Conservation (phyloP, 2,888 invertebrate species). For the Melikaiella ostensackeni region DNA sequence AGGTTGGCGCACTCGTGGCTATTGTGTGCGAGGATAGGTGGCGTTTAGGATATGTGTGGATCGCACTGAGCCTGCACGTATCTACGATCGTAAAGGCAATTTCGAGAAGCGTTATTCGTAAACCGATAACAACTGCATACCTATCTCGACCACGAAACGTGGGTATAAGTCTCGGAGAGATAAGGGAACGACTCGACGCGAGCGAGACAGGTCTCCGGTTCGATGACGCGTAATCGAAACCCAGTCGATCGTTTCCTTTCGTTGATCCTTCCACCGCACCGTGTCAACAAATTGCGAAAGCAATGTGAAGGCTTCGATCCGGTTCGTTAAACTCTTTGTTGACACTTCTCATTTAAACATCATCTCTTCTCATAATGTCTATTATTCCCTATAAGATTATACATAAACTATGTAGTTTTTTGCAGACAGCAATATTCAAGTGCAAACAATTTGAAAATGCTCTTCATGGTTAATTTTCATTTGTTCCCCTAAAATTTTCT, state of each 20-base stretch:
- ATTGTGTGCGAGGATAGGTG: conserved; percentile 16
- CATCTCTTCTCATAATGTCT: background rate
- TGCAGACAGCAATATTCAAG: background rate
- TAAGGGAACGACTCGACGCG: conserved; percentile 23
- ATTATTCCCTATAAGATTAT: background rate
- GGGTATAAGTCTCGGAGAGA: conserved; percentile 31
- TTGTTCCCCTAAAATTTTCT: too few relatives aligned
- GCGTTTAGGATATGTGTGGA: conserved; percentile 17
- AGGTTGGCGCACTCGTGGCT: conserved; percentile 21
- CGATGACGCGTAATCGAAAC: conserved; percentile 21
- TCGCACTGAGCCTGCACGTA: conserved; percentile 37
- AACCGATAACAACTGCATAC: conserved; percentile 59
- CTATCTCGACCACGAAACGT: conserved; percentile 49
- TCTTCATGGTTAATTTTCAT: background rate
- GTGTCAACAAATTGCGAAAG: conserved; percentile 34
- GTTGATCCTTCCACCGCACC: conserved; percentile 27
- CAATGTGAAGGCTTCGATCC: conserved; percentile 11
- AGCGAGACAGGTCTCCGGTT: conserved; percentile 35
- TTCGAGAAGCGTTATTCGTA: conserved; percentile 66
- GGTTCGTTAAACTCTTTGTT: conserved; percentile 30
- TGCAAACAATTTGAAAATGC: background rate
- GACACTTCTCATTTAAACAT: conserved; percentile 18
- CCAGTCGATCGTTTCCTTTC: conserved; percentile 13
- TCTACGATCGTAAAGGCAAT: conserved; percentile 57
- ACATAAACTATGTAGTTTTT: background rate